These are phyloP conservation scores for Apodemia zela DNA, from an alignment of 2,888 invertebrate genomes.

Conservation along the genomic window DNA sequence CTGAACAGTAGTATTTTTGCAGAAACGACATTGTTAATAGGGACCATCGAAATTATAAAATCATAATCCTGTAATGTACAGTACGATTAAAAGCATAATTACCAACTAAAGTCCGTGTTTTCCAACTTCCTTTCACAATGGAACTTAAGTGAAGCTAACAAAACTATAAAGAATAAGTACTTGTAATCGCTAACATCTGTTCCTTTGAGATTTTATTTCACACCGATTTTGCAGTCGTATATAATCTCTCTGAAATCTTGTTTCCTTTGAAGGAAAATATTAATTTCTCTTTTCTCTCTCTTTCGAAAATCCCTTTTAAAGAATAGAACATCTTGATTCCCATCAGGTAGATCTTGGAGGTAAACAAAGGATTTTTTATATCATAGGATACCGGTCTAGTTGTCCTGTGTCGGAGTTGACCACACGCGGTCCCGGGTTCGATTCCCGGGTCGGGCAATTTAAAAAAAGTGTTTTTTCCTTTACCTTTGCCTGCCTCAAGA, in stretches of 20 bases:
- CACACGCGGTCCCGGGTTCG: no score
- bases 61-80: background rate
- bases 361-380: no score
- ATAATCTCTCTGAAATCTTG: background rate
- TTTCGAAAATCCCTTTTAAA: background rate
- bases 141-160: background rate
- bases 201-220: slow-evolving; percentile 4
- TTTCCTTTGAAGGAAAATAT: slow-evolving; percentile 4
- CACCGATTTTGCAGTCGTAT: slow-evolving; percentile 4
- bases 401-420: no score
- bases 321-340: no score
- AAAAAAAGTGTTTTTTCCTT: no score
- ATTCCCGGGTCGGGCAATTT: no score
- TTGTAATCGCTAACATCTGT: background rate
- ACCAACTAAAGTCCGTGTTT: background rate
- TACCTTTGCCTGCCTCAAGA: no score
- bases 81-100: background rate
- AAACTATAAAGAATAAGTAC: slow-evolving; percentile 5
- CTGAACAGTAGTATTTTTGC: no score
- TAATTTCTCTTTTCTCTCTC: background rate
- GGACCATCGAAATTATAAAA: no score
- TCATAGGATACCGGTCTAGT: no score
- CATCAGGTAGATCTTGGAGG: no score
- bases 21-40: no score
- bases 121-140: slow-evolving; percentile 1